A percentile compares a stretch with the other conserved stretches of the same genome.
Evolutionary conservation across 1,140 invertebrate genomes (phyloP).

Genomic region (Danaus melanippus): DNA sequence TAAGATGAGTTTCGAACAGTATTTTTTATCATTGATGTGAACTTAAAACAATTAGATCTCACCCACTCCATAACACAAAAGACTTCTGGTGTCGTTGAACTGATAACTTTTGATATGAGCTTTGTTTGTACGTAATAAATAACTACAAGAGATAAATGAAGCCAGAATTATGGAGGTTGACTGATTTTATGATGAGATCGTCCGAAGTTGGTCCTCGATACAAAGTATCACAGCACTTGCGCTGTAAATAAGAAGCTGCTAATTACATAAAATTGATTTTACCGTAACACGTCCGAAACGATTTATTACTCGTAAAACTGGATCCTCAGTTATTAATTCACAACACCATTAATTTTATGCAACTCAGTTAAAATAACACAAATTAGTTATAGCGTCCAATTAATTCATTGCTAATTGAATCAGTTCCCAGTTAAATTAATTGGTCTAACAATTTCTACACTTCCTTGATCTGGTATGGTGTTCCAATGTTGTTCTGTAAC

Average conservation of each 20-base stretch:
- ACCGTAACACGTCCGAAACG: no score
- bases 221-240: no score
- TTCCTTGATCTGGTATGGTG: conserved; percentile 11
- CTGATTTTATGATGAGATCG: no score
- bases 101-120: conserved; percentile 17
- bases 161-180: no score
- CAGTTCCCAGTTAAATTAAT: conserved; percentile 16
- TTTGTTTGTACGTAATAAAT: conserved; percentile 7
- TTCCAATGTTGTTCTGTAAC: not conserved
- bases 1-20: no score
- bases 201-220: no score
- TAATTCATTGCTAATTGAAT: conserved; percentile 19
- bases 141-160: not conserved
- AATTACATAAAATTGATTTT: no score
- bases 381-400: conserved; percentile 11
- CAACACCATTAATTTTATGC: no score
- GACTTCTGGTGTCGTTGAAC: conserved; percentile 18
- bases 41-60: conserved; percentile 29
- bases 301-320: no score
- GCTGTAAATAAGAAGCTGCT: no score
- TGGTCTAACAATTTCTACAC: conserved; percentile 17
- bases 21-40: conserved; percentile 20
- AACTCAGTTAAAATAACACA: conserved; percentile 2
- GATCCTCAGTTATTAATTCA: no score
- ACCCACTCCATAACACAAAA: conserved; percentile 25